phyloP scores from a whole-genome alignment of 2,888 invertebrate species.

The Hoplodrina blanda region DNA sequence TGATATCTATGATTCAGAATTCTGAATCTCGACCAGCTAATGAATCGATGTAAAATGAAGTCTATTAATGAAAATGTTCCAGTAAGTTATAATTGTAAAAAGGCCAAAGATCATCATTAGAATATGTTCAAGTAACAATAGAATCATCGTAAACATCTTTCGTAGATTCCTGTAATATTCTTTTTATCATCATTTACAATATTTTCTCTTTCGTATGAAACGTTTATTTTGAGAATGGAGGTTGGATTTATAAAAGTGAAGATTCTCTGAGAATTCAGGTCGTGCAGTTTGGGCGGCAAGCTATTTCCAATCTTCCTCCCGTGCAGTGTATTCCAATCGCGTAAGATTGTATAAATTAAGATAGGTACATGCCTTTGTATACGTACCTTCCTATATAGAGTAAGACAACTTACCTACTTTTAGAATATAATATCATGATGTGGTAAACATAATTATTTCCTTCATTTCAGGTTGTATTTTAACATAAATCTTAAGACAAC shows the following conservation, averaged over 20 bases:
- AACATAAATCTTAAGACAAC: neutral
- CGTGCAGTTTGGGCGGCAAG: conserved; percentile 78
- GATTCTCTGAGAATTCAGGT: conserved; percentile 77
- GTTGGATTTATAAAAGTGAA: conserved; percentile 65
- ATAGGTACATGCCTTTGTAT: conserved; percentile 32
- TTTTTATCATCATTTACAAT: neutral
- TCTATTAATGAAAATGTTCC: neutral
- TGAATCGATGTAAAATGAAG: neutral
- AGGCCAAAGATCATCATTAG: neutral
- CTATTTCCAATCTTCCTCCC: conserved; percentile 83
- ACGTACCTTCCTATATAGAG: conserved; percentile 1
- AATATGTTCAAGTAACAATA: conserved; percentile 5
- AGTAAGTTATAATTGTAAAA: neutral
- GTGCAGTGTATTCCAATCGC: conserved; percentile 68
- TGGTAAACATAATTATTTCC: conserved; percentile 5
- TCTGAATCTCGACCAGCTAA: neutral
- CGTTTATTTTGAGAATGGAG: conserved; percentile 61
- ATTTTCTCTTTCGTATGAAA: conserved; percentile 9
- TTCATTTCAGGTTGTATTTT: conserved; percentile 3
- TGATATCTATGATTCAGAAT: neutral
- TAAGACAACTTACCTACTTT: neutral
- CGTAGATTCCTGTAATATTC: neutral
- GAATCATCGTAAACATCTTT: neutral
- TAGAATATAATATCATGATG: conserved; percentile 4
- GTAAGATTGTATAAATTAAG: conserved; percentile 49